Conservation (phyloP, 2,113 vertebrate genomes). For the Passer montanus region DNA sequence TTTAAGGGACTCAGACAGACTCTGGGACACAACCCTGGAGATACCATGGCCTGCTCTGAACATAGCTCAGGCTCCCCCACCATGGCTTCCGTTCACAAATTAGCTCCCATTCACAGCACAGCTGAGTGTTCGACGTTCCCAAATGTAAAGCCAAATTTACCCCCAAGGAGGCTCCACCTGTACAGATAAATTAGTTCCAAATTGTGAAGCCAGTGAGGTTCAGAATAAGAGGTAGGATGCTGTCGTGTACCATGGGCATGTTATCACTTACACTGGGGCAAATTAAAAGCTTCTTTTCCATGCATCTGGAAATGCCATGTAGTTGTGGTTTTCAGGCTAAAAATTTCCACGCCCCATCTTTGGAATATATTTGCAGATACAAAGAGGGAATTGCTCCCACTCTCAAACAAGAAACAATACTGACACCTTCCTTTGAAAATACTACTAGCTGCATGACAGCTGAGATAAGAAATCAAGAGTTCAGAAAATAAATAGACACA, state of each 20-base stretch:
- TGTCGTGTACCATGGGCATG: rapidly evolving
- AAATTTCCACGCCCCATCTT: background rate
- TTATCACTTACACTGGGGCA: background rate
- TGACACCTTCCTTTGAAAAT: background rate
- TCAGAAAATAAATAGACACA: background rate
- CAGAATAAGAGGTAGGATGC: background rate
- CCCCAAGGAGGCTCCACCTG: background rate
- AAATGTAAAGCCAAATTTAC: background rate
- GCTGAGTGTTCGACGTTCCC: background rate
- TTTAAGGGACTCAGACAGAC: background rate
- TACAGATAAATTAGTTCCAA: background rate
- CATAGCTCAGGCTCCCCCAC: background rate
- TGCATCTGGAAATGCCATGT: background rate
- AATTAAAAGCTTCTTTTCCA: background rate
- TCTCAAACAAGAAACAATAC: background rate
- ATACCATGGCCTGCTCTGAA: background rate
- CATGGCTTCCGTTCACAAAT: background rate
- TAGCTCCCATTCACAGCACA: background rate
- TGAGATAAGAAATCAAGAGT: background rate
- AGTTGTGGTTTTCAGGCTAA: background rate
- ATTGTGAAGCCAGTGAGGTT: background rate
- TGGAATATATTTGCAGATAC: background rate
- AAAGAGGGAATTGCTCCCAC: background rate
- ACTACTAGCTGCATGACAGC: background rate
- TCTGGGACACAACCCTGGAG: background rate